Evolutionary conservation across 2,888 invertebrate genomes (phyloP).

Genomic region (Rhamnusium bicolor): DNA sequence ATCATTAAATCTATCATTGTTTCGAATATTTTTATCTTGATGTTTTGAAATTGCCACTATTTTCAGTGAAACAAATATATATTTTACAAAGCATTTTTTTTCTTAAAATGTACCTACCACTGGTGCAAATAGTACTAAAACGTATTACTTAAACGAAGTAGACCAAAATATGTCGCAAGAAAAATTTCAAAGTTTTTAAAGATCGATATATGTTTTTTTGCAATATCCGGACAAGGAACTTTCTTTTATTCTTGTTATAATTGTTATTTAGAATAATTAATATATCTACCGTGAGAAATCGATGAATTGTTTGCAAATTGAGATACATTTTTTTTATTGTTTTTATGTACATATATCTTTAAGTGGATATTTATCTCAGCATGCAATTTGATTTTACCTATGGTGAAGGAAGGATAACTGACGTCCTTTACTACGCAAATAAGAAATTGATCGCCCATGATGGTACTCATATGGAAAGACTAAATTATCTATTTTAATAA

Average conservation of each 20-base stretch:
- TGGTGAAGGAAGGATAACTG: too few relatives aligned
- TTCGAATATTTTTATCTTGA: too few relatives aligned
- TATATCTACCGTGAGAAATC: slow-evolving; percentile 13
- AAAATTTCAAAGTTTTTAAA: slow-evolving; percentile 1
- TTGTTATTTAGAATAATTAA: neutral
- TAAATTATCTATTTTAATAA: too few relatives aligned
- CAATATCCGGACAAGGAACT: neutral
- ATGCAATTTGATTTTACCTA: too few relatives aligned
- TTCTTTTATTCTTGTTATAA: slow-evolving; percentile 13
- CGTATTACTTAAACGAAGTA: neutral
- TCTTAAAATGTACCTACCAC: too few relatives aligned
- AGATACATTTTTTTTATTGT: slow-evolving; percentile 1
- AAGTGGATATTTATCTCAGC: neutral
- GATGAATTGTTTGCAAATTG: neutral
- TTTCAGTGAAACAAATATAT: too few relatives aligned
- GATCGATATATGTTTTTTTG: slow-evolving; percentile 14
- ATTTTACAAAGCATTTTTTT: too few relatives aligned
- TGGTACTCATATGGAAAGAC: too few relatives aligned
- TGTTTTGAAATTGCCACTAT: too few relatives aligned
- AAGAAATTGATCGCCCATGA: too few relatives aligned
- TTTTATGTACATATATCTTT: neutral
- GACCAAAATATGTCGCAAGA: neutral
- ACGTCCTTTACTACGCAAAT: too few relatives aligned
- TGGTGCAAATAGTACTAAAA: neutral
- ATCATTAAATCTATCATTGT: too few relatives aligned